Percentiles rank a stretch among this genome's conserved stretches.
Evolutionary conservation across 2,113 vertebrate species (phyloP).

Genomic region (Euleptes europaea): DNA sequence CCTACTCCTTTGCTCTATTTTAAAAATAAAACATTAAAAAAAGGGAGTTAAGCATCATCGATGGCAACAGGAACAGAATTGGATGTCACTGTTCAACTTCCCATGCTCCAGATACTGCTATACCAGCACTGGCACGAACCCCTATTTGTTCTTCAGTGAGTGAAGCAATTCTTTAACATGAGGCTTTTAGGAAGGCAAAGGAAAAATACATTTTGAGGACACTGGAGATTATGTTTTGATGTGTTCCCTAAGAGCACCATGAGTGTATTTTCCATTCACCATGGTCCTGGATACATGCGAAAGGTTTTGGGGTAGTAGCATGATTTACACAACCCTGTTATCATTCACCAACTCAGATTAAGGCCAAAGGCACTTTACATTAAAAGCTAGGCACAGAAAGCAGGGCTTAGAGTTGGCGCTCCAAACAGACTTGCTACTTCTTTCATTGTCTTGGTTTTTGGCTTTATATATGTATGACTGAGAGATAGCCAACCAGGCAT

Average conservation of each 20-base stretch:
- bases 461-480: conserved; percentile 22
- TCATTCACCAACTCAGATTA: not conserved
- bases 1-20: no score
- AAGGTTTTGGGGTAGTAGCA: not conserved
- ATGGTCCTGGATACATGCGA: not conserved
- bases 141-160: not conserved
- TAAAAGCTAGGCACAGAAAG: not conserved
- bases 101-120: not conserved
- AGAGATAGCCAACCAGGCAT: conserved; percentile 42
- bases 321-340: not conserved
- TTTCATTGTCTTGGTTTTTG: conserved; percentile 39
- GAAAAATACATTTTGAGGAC: not conserved
- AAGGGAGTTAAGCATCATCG: no score
- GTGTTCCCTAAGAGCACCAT: not conserved
- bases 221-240: not conserved
- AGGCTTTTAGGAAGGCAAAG: not conserved
- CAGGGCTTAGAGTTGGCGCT: conserved; percentile 9
- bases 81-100: not conserved
- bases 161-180: not conserved
- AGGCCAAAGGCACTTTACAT: conserved; percentile 12
- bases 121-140: not conserved
- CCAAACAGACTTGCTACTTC: not conserved
- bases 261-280: not conserved
- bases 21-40: no score
- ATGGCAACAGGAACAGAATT: not conserved